phyloP scores from a whole-genome alignment of 2,113 vertebrate genomes.

The Lagenorhynchus albirostris region DNA sequence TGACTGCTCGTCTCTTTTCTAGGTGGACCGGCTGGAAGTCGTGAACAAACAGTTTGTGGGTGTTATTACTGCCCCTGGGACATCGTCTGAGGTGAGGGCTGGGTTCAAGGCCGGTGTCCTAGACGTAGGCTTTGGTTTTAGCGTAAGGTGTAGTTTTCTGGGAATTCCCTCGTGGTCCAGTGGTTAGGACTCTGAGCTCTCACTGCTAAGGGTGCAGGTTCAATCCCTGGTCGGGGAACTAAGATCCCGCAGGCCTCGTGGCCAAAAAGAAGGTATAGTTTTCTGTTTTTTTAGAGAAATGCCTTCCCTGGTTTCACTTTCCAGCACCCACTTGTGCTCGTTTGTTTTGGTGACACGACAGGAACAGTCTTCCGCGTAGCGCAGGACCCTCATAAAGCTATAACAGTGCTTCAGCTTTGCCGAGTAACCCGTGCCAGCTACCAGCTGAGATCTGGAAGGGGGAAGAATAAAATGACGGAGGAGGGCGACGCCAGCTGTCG shows the following conservation, averaged over 20 bases:
- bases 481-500: not conserved
- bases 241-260: not conserved
- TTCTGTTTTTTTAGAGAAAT: not conserved
- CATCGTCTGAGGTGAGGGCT: slow-evolving; percentile 75
- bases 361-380: not conserved
- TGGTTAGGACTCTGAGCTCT: not conserved
- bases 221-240: not conserved
- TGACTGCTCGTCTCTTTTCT: not conserved
- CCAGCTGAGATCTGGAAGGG: not conserved
- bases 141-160: not conserved
- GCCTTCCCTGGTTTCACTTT: not conserved
- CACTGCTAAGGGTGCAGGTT: not conserved
- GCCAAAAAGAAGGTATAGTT: not conserved
- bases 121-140: not conserved
- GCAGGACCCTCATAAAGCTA: not conserved
- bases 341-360: not conserved
- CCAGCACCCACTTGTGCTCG: not conserved
- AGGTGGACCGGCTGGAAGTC: slow-evolving; percentile 86
- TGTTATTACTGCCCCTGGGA: slow-evolving; percentile 79
- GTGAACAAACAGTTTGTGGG: slow-evolving; percentile 86
- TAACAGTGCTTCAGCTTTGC: not conserved
- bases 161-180: not conserved
- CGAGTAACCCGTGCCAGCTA: not conserved
- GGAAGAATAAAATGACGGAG: not conserved
- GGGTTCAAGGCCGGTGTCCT: not conserved